A percentile compares a stretch with the other conserved stretches of the same genome.
Evolutionary conservation across 1,140 invertebrate genomes (phyloP).

Genomic region (Campoletis sonorensis): DNA sequence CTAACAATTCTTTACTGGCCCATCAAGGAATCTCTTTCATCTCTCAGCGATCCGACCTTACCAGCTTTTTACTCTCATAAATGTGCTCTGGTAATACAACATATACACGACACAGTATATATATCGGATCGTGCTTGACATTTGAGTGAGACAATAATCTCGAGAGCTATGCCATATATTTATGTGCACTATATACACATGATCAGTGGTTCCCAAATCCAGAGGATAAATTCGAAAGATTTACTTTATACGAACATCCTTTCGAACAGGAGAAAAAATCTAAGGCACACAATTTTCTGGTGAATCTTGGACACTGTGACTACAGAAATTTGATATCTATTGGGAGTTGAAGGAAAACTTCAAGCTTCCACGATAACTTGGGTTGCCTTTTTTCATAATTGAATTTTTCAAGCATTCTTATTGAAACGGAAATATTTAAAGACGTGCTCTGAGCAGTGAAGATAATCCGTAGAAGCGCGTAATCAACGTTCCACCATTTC

Average conservation of each 20-base stretch:
- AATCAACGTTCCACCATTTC: not conserved
- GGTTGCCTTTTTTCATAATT: too few species aligned
- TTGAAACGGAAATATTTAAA: not conserved
- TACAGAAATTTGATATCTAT: too few species aligned
- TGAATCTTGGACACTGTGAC: too few species aligned
- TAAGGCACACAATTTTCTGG: too few species aligned
- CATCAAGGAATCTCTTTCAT: constrained; percentile 45
- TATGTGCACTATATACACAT: not conserved
- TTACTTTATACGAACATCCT: not conserved
- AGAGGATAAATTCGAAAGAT: not conserved
- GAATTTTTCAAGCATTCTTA: not conserved
- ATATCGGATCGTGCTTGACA: constrained; percentile 53
- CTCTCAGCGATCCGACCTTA: constrained; percentile 32
- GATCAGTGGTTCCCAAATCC: constrained; percentile 17
- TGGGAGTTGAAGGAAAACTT: too few species aligned
- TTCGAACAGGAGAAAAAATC: too few species aligned
- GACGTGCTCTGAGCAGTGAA: not conserved
- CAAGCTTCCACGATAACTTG: too few species aligned
- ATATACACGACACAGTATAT: constrained; percentile 14
- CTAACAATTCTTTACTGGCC: constrained; percentile 31
- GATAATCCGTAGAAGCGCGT: not conserved
- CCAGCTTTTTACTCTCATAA: constrained; percentile 38
- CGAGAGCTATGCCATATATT: not conserved
- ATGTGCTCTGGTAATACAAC: constrained; percentile 21
- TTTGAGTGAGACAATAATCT: constrained; percentile 59